Conservation (phyloP, 2,888 invertebrate genomes). For the Polymixis flavicincta region DNA sequence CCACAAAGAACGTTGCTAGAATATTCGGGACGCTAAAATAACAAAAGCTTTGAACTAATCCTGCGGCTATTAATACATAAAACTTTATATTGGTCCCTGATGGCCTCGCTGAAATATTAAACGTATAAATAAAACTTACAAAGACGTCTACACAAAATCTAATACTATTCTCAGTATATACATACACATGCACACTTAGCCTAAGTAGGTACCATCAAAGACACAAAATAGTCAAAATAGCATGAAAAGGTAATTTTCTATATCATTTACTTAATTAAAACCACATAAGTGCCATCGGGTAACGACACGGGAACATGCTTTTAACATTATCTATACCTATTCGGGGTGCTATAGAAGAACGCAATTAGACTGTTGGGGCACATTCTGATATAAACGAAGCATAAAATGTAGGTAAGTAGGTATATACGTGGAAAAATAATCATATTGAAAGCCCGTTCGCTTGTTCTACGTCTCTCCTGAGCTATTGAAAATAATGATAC, state of each 20-base stretch:
- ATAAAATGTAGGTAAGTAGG: slow-evolving; percentile 63
- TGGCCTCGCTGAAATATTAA: slow-evolving; percentile 35
- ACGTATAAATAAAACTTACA: slow-evolving; percentile 38
- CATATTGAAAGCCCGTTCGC: slow-evolving; percentile 71
- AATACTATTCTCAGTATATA: slow-evolving; percentile 13
- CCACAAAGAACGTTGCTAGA: slow-evolving; percentile 2
- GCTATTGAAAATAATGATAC: slow-evolving; percentile 36
- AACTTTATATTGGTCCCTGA: slow-evolving; percentile 45
- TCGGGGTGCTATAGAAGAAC: slow-evolving; percentile 56
- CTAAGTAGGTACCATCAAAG: not conserved
- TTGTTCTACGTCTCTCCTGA: slow-evolving; percentile 40
- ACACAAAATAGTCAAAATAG: slow-evolving; percentile 28
- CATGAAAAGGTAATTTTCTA: slow-evolving; percentile 62
- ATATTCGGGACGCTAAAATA: slow-evolving; percentile 24
- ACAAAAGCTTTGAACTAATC: slow-evolving; percentile 21
- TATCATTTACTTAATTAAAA: slow-evolving; percentile 75
- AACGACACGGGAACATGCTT: slow-evolving; percentile 65
- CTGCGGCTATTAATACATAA: slow-evolving; percentile 24
- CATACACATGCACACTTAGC: not conserved
- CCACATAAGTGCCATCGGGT: slow-evolving; percentile 60
- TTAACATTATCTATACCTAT: slow-evolving; percentile 65
- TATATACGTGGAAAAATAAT: slow-evolving; percentile 74
- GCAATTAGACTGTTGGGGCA: slow-evolving; percentile 71
- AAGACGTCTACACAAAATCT: slow-evolving; percentile 8
- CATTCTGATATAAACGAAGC: slow-evolving; percentile 68